phyloP scores from a whole-genome alignment of 2,113 vertebrate species.

The Leptodactylus fuscus region DNA sequence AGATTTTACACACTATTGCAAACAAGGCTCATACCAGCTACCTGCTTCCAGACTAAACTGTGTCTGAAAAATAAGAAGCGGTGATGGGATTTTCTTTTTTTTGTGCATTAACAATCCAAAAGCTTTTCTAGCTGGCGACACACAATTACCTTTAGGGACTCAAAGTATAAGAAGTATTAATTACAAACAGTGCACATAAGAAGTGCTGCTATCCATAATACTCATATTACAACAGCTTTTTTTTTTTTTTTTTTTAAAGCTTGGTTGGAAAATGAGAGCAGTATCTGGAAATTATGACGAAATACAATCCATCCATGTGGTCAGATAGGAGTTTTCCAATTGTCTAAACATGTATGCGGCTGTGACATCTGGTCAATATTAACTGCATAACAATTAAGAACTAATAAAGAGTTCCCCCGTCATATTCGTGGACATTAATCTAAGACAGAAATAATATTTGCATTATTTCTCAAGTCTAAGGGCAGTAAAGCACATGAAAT shows the following conservation, averaged over 20 bases:
- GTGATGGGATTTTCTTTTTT: too few species aligned
- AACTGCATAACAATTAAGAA: not conserved
- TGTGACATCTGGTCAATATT: not conserved
- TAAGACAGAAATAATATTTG: not conserved
- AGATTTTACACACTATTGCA: conserved; percentile 5
- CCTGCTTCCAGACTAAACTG: not conserved
- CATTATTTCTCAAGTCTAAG: not conserved
- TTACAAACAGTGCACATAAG: not conserved
- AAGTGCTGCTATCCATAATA: too few species aligned
- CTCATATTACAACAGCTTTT: too few species aligned
- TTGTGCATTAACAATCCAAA: too few species aligned
- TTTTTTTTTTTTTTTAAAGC: too few species aligned
- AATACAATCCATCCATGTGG: not conserved
- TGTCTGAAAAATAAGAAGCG: not conserved
- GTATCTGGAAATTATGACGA: not conserved
- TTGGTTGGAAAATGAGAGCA: not conserved
- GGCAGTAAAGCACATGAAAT: not conserved
- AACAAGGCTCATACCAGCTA: not conserved
- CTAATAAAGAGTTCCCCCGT: not conserved
- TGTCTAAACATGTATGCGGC: not conserved
- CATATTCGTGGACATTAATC: not conserved
- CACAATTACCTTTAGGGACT: too few species aligned
- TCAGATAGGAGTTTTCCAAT: not conserved
- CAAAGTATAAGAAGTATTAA: too few species aligned
- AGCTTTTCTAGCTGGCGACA: not conserved